Percentiles rank a stretch among this genome's conserved stretches.
These are phyloP conservation scores for Dinothrombium tinctorium DNA, from an alignment of 1,140 invertebrate genomes.

Conservation along the genomic window DNA sequence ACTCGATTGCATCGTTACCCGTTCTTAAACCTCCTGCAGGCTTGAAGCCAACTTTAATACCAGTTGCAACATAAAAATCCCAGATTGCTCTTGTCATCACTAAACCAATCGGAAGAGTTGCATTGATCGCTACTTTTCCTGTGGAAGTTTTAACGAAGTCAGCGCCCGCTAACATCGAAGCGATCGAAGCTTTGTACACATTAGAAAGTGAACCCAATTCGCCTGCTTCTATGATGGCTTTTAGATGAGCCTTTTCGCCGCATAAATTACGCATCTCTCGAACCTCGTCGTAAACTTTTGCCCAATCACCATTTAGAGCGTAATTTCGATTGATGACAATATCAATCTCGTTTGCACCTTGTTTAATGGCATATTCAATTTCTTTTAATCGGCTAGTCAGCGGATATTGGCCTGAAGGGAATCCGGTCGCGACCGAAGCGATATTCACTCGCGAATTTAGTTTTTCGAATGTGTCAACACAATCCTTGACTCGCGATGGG, in stretches of 20 bases:
- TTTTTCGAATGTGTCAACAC: constrained; percentile 28
- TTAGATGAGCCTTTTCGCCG: constrained; percentile 45
- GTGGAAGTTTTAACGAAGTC: constrained; percentile 99
- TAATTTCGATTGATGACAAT: constrained; percentile 76
- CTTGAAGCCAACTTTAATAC: constrained; percentile 74
- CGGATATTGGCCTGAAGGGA: constrained; percentile 73
- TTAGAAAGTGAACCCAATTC: constrained; percentile 68
- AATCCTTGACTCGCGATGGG: constrained; percentile 51
- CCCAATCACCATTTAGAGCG: constrained; percentile 65
- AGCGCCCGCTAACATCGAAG: constrained; percentile 28
- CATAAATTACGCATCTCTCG: constrained; percentile 37
- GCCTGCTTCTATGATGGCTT: constrained; percentile 80
- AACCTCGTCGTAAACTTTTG: constrained; percentile 53
- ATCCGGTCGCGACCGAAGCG: constrained; percentile 69
- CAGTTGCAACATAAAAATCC: constrained; percentile 44
- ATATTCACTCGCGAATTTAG: constrained; percentile 11
- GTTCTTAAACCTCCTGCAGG: constrained; percentile 85
- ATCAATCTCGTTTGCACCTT: constrained; percentile 84
- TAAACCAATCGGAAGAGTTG: constrained; percentile 63
- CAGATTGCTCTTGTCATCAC: constrained; percentile 84
- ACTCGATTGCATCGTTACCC: constrained; percentile 57
- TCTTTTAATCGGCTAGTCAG: constrained; percentile 55
- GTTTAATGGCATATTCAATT: constrained; percentile 48
- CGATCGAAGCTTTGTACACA: constrained; percentile 37
- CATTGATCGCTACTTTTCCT: constrained; percentile 87